A percentile compares a stretch with the other conserved stretches of the same genome.
Evolutionary conservation across 2,888 invertebrate species (phyloP).

Genomic region (Drosophila koepferae): DNA sequence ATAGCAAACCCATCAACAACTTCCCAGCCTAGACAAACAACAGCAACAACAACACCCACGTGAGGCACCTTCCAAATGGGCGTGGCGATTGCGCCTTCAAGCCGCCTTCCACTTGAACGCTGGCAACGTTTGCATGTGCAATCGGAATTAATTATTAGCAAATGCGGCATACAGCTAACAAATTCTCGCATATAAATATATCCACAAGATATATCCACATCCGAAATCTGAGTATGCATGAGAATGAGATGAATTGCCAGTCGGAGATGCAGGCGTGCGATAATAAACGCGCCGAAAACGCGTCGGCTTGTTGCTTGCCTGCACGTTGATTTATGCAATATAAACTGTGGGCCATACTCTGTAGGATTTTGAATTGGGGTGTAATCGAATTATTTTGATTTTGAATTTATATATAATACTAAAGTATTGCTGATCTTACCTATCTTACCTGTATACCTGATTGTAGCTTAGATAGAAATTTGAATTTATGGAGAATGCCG

Average conservation of each 20-base stretch:
- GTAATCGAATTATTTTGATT: background rate
- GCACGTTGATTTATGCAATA: conserved; percentile 67
- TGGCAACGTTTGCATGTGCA: conserved; percentile 79
- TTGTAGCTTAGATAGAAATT: too few species aligned
- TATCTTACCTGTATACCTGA: too few species aligned
- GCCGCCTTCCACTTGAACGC: conserved; percentile 16
- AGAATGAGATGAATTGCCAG: conserved; percentile 77
- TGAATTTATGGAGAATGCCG: too few species aligned
- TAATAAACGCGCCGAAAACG: conserved; percentile 70
- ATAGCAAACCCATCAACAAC: conserved; percentile 38
- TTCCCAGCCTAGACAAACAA: conserved; percentile 42
- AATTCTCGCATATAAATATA: conserved; percentile 28
- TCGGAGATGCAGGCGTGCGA: conserved; percentile 70
- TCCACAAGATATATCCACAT: conserved; percentile 39
- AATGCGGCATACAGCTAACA: conserved; percentile 41
- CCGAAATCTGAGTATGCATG: conserved; percentile 58
- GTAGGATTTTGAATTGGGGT: background rate
- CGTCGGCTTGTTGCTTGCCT: conserved; percentile 38
- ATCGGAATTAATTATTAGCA: conserved; percentile 82
- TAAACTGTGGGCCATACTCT: conserved; percentile 33
- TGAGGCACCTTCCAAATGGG: conserved; percentile 36
- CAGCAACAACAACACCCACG: conserved; percentile 48
- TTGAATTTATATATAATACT: background rate
- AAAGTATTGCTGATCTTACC: background rate
- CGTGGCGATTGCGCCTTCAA: conserved; percentile 55